Percentiles rank a stretch among this genome's conserved stretches.
These are phyloP conservation scores for Automeris io DNA, from an alignment of 2,888 invertebrate genomes.

Conservation along the genomic window DNA sequence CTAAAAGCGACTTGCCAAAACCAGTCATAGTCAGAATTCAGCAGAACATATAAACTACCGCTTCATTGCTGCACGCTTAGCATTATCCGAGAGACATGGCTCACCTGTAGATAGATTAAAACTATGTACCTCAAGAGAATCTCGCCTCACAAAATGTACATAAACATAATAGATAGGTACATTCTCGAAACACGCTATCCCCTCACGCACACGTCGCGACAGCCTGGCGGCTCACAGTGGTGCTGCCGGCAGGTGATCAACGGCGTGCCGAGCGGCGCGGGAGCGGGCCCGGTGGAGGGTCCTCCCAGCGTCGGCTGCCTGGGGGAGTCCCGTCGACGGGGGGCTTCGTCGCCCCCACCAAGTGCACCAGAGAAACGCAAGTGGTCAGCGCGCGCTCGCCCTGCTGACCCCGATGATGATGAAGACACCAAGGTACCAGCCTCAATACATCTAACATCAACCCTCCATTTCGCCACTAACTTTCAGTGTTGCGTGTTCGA, in stretches of 20 bases:
- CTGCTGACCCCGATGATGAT: constrained; percentile 42
- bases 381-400: constrained; percentile 76
- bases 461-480: neutral
- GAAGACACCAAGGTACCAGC: constrained; percentile 59
- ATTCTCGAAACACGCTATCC: neutral
- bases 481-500: neutral
- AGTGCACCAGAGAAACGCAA: constrained; percentile 82
- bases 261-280: constrained; percentile 44
- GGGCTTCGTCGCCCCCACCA: constrained; percentile 70
- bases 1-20: too few species aligned
- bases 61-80: neutral
- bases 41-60: too few species aligned
- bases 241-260: constrained; percentile 58
- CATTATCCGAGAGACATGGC: too few species aligned
- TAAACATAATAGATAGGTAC: neutral
- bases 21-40: too few species aligned
- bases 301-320: constrained; percentile 26
- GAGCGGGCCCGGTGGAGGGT: constrained; percentile 31
- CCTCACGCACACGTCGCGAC: neutral
- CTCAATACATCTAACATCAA: constrained; percentile 5
- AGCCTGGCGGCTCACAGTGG: constrained; percentile 9
- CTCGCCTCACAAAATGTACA: too few species aligned
- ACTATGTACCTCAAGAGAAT: too few species aligned
- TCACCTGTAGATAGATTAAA: too few species aligned
- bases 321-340: constrained; percentile 56